Evolutionary conservation across 2,888 invertebrate species (phyloP), one percentile per base, ranked within the genome.

Genomic region (Ganaspis brasiliensis): DNA sequence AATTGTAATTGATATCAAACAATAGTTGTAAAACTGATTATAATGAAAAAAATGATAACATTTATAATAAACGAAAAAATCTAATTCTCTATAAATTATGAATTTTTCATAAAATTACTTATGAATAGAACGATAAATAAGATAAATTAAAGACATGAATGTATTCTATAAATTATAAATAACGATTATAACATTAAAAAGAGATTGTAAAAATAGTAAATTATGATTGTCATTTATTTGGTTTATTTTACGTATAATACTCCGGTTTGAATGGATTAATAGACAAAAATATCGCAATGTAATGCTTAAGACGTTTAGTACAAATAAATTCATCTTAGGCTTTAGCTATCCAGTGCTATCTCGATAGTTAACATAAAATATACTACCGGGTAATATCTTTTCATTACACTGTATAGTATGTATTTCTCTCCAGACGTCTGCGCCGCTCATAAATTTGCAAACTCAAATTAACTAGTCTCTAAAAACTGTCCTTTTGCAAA

Each of bases 261-360:
- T 40, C 8, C 1, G 2, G 19, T 10, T 16, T 16, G 37, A 12
- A 24, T 14, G 21, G 63, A 40, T 40, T 63, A 45, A 63, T 63
- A 49, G 12, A 63, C 21, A n/a, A 63, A 63, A 63, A 63, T 63
- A 45, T 63, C 40, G 16, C 61, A 35, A 12, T 19, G 40, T 24
- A 63, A 63, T 40, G 63, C 21, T 10, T 24, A n/a, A 21, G 63
- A 63, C 63, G 6, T 63, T 63, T 63, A 63, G 63, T 63, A 14
- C 40, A 63, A 63, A 63, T 63, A 63, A 63, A 63, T 63, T 63
- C 63, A 45, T 63, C 63, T 21, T 63, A 40, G 16, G 19, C 37
- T 63, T 40, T 16, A 63, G 40, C 40, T 21, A 40, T 63, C 19
- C 40, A 21, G 40, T 63, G 61, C 37, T 63, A 40, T 63, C 63